These are phyloP conservation scores for Diachrysia chrysitis DNA, from an alignment of 2,888 invertebrate genomes.

Conservation along the genomic window DNA sequence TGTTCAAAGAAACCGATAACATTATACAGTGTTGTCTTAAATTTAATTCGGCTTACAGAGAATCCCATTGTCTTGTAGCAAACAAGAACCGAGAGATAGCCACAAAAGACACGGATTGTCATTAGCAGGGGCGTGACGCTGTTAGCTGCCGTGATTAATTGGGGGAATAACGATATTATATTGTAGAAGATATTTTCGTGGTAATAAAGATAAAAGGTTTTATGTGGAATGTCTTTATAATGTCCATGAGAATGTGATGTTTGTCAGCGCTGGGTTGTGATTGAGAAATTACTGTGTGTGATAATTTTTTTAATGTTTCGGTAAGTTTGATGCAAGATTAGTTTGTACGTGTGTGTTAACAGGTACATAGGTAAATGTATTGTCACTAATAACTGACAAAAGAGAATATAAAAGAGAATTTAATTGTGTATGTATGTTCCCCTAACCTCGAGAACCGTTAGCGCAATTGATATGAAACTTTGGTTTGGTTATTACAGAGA, in stretches of 20 bases:
- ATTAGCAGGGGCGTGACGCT: conserved; percentile 1
- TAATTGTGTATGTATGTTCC: too few relatives aligned
- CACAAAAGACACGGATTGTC: conserved; percentile 8
- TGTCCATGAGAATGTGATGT: not conserved
- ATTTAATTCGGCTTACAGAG: not conserved
- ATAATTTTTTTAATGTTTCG: too few relatives aligned
- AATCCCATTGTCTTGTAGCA: not conserved
- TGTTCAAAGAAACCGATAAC: not conserved
- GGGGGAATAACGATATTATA: conserved; percentile 2
- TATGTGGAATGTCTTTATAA: not conserved
- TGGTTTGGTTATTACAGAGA: not conserved
- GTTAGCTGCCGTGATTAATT: not conserved
- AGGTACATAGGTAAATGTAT: too few relatives aligned
- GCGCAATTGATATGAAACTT: too few relatives aligned
- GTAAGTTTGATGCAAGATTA: too few relatives aligned
- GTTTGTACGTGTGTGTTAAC: too few relatives aligned
- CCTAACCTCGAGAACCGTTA: too few relatives aligned
- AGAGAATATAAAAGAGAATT: too few relatives aligned
- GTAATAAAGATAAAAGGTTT: not conserved
- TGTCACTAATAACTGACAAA: too few relatives aligned
- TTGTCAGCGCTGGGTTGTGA: not conserved
- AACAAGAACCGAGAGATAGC: not conserved
- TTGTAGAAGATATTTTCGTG: not conserved
- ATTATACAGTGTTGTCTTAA: not conserved
- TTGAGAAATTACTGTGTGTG: not conserved